phyloP scores from a whole-genome alignment of 2,113 vertebrate genomes.

The Pterophyllum scalare region DNA sequence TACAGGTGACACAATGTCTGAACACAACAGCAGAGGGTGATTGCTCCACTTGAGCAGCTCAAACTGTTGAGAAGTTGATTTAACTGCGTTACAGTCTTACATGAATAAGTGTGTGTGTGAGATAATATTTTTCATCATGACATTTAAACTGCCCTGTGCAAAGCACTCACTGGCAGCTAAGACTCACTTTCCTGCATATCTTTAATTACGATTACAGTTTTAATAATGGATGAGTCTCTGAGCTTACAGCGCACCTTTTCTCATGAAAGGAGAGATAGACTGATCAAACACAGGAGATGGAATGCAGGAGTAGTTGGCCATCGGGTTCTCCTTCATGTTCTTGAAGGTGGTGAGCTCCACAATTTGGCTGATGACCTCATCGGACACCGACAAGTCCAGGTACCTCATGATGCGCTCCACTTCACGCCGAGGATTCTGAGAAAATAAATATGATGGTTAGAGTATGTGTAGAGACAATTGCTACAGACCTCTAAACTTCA shows the following conservation, averaged over 20 bases:
- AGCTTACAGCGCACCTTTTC: conserved; percentile 77
- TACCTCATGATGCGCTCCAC: conserved; percentile 81
- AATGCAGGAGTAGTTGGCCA: conserved; percentile 82
- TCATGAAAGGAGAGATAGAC: conserved; percentile 83
- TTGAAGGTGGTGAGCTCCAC: conserved; percentile 82
- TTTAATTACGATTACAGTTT: neutral
- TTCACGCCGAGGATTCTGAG: conserved; percentile 81
- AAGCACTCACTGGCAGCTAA: neutral
- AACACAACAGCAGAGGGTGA: neutral
- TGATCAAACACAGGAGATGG: conserved; percentile 76
- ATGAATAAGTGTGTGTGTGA: neutral
- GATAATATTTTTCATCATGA: neutral
- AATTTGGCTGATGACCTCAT: conserved; percentile 76
- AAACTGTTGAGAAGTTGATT: neutral
- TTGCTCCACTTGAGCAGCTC: neutral
- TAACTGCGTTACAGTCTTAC: neutral
- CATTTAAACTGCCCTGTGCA: neutral
- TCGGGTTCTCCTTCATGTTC: conserved; percentile 84
- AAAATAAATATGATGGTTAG: neutral
- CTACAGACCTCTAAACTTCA: too few species aligned
- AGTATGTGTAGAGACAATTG: too few species aligned
- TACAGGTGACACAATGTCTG: neutral
- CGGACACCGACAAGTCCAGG: conserved; percentile 75
- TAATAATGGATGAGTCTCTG: neutral
- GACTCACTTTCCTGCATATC: neutral